Conservation (phyloP, 1,140 invertebrate genomes). For the Oryctes rhinoceros region DNA sequence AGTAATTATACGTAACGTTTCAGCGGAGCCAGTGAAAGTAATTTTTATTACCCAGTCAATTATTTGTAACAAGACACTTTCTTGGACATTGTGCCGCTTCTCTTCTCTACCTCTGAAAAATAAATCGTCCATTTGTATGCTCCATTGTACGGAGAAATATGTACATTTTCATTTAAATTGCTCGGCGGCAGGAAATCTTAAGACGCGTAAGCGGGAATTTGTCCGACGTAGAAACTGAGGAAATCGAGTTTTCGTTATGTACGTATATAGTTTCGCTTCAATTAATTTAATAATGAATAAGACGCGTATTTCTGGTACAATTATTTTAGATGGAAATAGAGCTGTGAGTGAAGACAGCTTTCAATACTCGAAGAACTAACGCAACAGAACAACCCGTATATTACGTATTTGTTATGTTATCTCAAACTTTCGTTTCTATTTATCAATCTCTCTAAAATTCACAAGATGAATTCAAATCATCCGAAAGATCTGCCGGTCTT, state of each 20-base stretch:
- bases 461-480: too few species aligned
- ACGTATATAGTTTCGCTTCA: neutral
- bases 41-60: neutral
- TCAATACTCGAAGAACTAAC: too few species aligned
- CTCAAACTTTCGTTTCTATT: too few species aligned
- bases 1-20: neutral
- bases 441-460: too few species aligned
- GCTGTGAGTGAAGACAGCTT: too few species aligned
- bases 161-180: neutral
- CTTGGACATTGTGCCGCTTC: neutral
- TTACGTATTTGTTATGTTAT: too few species aligned
- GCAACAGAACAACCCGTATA: too few species aligned
- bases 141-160: neutral
- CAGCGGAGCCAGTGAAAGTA: conserved; percentile 3
- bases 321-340: too few species aligned
- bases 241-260: neutral
- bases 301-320: neutral
- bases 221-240: neutral
- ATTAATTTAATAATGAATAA: neutral
- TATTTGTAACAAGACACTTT: conserved; percentile 19
- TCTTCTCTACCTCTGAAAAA: neutral
- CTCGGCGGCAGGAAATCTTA: neutral
- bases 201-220: neutral
- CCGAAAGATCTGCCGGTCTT: too few species aligned
- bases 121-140: neutral